Evolutionary conservation across 2,888 invertebrate genomes (phyloP), one percentile per base, ranked within the genome.

Genomic region (Apeira syringaria): DNA sequence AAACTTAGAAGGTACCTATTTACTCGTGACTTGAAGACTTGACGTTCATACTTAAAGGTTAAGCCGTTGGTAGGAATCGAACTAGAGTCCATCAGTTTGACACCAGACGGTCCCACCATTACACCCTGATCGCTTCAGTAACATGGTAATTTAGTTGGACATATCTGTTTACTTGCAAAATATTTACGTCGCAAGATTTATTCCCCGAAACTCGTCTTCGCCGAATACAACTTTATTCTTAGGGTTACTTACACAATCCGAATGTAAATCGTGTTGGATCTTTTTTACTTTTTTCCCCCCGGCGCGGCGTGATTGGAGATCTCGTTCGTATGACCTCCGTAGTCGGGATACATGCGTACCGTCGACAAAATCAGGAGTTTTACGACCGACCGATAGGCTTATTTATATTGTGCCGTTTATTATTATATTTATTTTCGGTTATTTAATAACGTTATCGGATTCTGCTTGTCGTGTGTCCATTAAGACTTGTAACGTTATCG

Each of bases 361-460:
- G 56, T 52, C 55, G 50, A 55, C 65, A 64, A 74, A 75, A 76
- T 74, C 76, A 66, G 69, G 62, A 72, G 73, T 77, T 80, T 81
- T 80, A 83, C 71, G 77, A 70, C 57, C 64, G 52, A 58, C 64
- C 69, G 70, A 77, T 78, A 70, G 59, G 56, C 69, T 79, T 81
- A 77, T 81, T 81, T 82, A 81, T 78, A 69, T 61, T 56, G 62
- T 57, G 57, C 64, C 65, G 71, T 72, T 81, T 77, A 78, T 79
- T 81, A 76, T 78, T 79, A n/a, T n/a, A n/a, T n/a, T n/a, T n/a
- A n/a, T n/a, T n/a, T n/a, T n/a, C n/a, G n/a, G n/a, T 81, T 77
- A 79, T 78, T 81, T 75, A 78, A 83, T 81, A 80, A 80, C 70
- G 69, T 79, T 78, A 81, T 80, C 75, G 61, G 65, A 74, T 72